Evolutionary conservation across 2,888 invertebrate genomes (phyloP), one percentile per base, ranked within the genome.

Genomic region (Trichogramma dendrolimi): DNA sequence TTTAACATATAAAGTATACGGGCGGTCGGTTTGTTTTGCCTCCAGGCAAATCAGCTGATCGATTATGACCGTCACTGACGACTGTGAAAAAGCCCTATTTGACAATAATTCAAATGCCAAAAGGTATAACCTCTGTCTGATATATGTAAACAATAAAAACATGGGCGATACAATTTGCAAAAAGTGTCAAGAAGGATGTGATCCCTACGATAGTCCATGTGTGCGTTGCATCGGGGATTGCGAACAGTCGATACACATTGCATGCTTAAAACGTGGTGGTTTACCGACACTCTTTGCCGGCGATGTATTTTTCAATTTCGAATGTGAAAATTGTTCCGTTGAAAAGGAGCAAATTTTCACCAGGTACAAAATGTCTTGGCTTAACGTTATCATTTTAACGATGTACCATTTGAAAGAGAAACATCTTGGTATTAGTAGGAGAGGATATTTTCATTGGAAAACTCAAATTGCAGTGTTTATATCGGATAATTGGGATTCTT

Each of bases 381-480:
- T 91, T 1, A 86, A 88, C 74, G 86, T 89, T 1, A 84, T 93
- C 5, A 82, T 88, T 42, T 74, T 94, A 65, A 84, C 89, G 0
- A 76, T 94, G n/a, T 88, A 91, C 73, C 91, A 94, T 79, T 80
- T 94, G 38, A 86, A 87, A 67, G 82, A 84, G 38, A 87, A 87
- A 69, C 87, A 86, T 0, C 85, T 86, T 8, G 89, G 90, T 1
- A 85, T 92, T 60, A 91, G 92, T 65, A 87, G 88, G 74, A 85
- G 87, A 73, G 93, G 93, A 3, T 93, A 86, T 79, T 94, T 91
- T 73, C 91, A 92, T 75, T 94, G 92, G 87, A 87, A 90, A 72
- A 88, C 88, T 4, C 92, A 94, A 73, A 88, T 94, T 55, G 88
- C 88, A 60, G 84, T 85, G 41, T 92, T 91, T 71, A 89, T 94